Evolutionary conservation across 2,797 vertebrate species (phyloP).

Genomic region (Streptopelia turtur): DNA sequence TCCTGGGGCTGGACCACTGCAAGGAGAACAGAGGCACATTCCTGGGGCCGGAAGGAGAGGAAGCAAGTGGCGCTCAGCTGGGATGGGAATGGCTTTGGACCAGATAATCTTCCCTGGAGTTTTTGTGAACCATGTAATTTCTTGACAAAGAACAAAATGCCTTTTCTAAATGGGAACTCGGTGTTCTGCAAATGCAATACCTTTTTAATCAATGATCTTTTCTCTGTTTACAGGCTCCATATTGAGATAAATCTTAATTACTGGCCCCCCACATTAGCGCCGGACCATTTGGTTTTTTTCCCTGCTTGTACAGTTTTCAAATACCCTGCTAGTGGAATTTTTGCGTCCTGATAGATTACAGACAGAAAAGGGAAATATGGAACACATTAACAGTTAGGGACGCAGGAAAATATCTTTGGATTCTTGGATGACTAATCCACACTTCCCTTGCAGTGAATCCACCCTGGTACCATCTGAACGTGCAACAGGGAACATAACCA

Average conservation of each 20-base stretch:
- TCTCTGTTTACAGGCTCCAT: neutral
- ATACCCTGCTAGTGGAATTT: neutral
- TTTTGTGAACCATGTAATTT: neutral
- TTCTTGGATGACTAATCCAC: slow-evolving; percentile 34
- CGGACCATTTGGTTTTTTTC: neutral
- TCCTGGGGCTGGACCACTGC: neutral
- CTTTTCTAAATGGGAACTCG: neutral
- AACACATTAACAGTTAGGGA: slow-evolving; percentile 22
- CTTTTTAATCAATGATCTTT: slow-evolving; percentile 23
- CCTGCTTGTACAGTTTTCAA: neutral
- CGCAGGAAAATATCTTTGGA: slow-evolving; percentile 19
- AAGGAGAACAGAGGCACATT: neutral
- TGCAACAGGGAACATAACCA: neutral
- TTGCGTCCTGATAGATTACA: slow-evolving; percentile 11
- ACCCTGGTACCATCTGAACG: slow-evolving; percentile 11
- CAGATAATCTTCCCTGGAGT: neutral
- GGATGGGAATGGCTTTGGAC: neutral
- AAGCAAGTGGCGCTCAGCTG: neutral
- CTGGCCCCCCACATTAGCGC: neutral
- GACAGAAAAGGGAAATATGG: neutral
- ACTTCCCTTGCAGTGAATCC: neutral
- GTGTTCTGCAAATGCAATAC: neutral
- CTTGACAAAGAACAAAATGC: neutral
- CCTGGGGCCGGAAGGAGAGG: neutral
- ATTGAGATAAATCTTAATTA: slow-evolving; percentile 52